A percentile compares a stretch with the other conserved stretches of the same genome.
These are phyloP conservation scores for Danaus chrysippus DNA, from an alignment of 2,888 invertebrate species.

Conservation along the genomic window DNA sequence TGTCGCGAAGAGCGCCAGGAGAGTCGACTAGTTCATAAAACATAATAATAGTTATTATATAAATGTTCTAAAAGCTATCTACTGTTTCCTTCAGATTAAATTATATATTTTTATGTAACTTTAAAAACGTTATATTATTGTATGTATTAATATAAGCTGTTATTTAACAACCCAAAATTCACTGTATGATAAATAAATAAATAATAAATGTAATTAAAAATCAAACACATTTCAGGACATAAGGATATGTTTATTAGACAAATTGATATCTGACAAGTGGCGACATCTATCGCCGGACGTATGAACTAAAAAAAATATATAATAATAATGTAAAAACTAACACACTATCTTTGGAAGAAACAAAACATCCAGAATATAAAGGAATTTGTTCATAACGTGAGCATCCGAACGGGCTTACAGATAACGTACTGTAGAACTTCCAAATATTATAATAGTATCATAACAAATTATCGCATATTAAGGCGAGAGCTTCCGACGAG, in stretches of 20 bases:
- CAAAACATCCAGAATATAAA: slow-evolving; percentile 58
- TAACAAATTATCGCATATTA: slow-evolving; percentile 39
- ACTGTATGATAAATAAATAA: too few relatives aligned
- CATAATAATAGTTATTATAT: neutral
- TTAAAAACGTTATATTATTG: too few relatives aligned
- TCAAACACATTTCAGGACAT: slow-evolving; percentile 59
- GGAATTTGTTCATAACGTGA: slow-evolving; percentile 45
- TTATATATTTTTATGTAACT: neutral
- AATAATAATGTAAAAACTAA: slow-evolving; percentile 61
- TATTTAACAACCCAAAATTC: too few relatives aligned
- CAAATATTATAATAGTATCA: slow-evolving; percentile 42
- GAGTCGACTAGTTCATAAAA: slow-evolving; percentile 40
- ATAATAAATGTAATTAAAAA: slow-evolving; percentile 11
- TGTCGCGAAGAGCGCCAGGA: slow-evolving; percentile 62
- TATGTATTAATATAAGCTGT: too few relatives aligned
- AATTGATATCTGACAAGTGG: slow-evolving; percentile 62
- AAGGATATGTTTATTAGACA: slow-evolving; percentile 78
- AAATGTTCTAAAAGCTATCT: neutral
- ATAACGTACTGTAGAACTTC: slow-evolving; percentile 42
- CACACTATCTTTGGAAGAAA: slow-evolving; percentile 76
- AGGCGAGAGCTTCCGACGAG: slow-evolving; percentile 36
- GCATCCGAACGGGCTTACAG: slow-evolving; percentile 33
- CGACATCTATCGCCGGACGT: slow-evolving; percentile 48
- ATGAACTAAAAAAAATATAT: slow-evolving; percentile 46
- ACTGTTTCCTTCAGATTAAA: too few relatives aligned